Percentiles rank a stretch among this genome's conserved stretches.
Conservation (phyloP, 1,140 invertebrate genomes). For the Tribolium madens region DNA sequence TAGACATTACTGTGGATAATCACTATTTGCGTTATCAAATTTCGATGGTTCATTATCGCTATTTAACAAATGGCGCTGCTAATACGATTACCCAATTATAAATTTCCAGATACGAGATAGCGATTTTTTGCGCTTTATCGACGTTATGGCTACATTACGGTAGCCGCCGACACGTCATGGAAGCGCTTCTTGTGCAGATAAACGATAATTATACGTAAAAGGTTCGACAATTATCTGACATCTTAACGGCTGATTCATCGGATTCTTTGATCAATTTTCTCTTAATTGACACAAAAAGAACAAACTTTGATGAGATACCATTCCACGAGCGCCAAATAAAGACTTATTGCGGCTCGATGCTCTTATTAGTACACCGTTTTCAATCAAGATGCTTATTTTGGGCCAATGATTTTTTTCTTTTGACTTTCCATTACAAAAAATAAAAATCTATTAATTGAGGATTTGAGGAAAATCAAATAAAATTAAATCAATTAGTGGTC, state of each 20-base stretch:
- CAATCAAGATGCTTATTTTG: neutral
- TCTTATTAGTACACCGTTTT: neutral
- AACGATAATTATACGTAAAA: neutral
- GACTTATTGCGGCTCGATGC: neutral
- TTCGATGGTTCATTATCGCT: constrained; percentile 63
- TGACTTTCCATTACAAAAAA: too few species aligned
- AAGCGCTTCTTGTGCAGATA: neutral
- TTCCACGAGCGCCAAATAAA: neutral
- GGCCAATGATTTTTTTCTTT: neutral
- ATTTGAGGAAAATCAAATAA: too few species aligned
- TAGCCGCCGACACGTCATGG: neutral
- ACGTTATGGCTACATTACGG: constrained; percentile 4
- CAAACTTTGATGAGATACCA: neutral
- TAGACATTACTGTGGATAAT: constrained; percentile 61
- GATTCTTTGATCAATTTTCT: neutral
- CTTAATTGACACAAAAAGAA: neutral
- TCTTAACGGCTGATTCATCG: neutral
- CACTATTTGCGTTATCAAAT: constrained; percentile 62
- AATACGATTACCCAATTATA: constrained; percentile 47
- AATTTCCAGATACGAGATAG: constrained; percentile 35
- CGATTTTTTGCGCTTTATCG: constrained; percentile 13
- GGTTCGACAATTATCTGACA: neutral
- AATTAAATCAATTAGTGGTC: too few species aligned
- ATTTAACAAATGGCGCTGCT: constrained; percentile 60
- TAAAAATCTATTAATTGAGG: too few species aligned